These are phyloP conservation scores for Saturnia japonica DNA, from an alignment of 2,888 invertebrate genomes.

Conservation along the genomic window DNA sequence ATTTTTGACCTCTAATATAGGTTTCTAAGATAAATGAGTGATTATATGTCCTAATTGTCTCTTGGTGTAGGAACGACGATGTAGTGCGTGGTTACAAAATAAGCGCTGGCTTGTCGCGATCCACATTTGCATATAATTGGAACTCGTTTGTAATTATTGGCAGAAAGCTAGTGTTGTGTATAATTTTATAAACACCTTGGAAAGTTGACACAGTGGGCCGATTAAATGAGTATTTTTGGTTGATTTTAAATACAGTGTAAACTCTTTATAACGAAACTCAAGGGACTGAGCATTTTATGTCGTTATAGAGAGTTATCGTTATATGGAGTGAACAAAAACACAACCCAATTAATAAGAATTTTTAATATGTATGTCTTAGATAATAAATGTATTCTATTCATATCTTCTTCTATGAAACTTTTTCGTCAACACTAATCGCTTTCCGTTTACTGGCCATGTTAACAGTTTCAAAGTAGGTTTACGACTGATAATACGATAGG, in stretches of 20 bases:
- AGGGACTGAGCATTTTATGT: too few relatives aligned
- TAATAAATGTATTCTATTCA: too few relatives aligned
- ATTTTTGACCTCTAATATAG: not conserved
- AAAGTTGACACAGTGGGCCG: not conserved
- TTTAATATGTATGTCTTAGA: too few relatives aligned
- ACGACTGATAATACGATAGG: too few relatives aligned
- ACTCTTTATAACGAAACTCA: too few relatives aligned
- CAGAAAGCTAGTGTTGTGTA: slow-evolving; percentile 24
- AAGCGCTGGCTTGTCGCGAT: slow-evolving; percentile 55
- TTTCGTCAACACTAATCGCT: too few relatives aligned
- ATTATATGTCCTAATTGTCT: slow-evolving; percentile 37
- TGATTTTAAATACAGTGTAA: not conserved
- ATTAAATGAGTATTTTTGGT: not conserved
- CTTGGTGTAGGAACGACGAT: slow-evolving; percentile 64
- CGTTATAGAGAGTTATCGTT: too few relatives aligned
- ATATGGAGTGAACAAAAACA: too few relatives aligned
- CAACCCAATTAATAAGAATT: too few relatives aligned
- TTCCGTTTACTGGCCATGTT: too few relatives aligned
- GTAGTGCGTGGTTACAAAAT: slow-evolving; percentile 66
- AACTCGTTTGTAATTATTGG: slow-evolving; percentile 54
- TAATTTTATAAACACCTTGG: not conserved
- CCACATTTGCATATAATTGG: slow-evolving; percentile 78
- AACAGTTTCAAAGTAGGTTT: too few relatives aligned
- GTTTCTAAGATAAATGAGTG: not conserved
- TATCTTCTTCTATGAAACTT: too few relatives aligned